phyloP scores from a whole-genome alignment of 1,140 invertebrate genomes.

The Drusus annulatus region DNA sequence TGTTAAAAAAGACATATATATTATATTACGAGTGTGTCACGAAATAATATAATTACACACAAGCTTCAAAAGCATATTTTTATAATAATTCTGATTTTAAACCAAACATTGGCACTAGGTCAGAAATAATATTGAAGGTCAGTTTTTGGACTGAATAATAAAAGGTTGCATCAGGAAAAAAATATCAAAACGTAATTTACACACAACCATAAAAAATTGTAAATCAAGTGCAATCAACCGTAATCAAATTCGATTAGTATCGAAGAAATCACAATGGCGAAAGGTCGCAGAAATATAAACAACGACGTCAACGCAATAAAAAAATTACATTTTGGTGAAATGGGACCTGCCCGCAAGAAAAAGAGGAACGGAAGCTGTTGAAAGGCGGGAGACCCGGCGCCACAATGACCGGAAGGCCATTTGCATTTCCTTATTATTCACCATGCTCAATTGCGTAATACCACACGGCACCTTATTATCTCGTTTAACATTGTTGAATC shows the following conservation, averaged over 20 bases:
- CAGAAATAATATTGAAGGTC: no score
- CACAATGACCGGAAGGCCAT: slow-evolving; percentile 27
- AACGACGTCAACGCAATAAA: neutral
- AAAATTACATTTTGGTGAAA: neutral
- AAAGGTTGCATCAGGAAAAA: no score
- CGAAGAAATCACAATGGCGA: neutral
- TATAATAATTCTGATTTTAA: no score
- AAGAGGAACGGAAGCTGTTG: slow-evolving; percentile 24
- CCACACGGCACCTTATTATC: neutral
- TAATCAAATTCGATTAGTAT: neutral
- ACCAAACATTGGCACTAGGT: no score
- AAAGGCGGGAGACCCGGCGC: slow-evolving; percentile 9
- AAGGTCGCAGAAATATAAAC: neutral
- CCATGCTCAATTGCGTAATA: neutral
- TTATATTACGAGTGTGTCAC: no score
- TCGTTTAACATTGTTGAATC: neutral
- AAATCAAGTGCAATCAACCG: no score
- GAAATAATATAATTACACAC: no score
- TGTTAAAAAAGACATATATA: no score
- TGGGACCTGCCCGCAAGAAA: neutral
- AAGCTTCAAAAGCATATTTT: no score
- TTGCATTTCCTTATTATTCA: slow-evolving; percentile 30
- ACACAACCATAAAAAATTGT: no score
- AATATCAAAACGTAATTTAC: no score
- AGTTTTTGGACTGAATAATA: no score